phyloP scores from a whole-genome alignment of 1,140 invertebrate species.

The Lordiphosa mommai region DNA sequence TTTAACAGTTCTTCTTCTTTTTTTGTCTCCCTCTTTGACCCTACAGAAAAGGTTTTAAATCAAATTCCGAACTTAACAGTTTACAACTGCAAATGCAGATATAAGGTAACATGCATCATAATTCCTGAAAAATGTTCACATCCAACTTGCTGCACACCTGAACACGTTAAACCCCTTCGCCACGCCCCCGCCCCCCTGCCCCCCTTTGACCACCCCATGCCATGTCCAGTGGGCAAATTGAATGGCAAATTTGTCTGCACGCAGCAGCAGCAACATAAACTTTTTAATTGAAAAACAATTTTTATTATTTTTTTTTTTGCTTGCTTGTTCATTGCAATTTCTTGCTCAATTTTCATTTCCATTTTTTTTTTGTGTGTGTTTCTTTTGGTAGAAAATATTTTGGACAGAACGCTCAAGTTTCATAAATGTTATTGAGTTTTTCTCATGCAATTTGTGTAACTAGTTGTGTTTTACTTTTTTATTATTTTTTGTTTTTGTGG shows the following conservation, averaged over 20 bases:
- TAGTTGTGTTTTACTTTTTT: slow-evolving; percentile 35
- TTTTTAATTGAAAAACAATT: slow-evolving; percentile 78
- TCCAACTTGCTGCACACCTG: slow-evolving; percentile 25
- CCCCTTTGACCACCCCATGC: background rate
- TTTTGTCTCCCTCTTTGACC: background rate
- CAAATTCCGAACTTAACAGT: slow-evolving; percentile 17
- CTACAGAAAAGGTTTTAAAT: slow-evolving; percentile 8
- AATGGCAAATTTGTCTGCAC: slow-evolving; percentile 70
- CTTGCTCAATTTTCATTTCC: background rate
- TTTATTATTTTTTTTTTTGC: slow-evolving; percentile 49
- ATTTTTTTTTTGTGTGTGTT: background rate
- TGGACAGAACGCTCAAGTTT: slow-evolving; percentile 51
- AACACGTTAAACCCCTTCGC: slow-evolving; percentile 10
- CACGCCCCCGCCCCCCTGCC: too few relatives aligned
- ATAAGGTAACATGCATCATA: slow-evolving; percentile 24
- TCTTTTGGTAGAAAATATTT: slow-evolving; percentile 18
- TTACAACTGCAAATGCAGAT: background rate
- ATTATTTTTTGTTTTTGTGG: background rate
- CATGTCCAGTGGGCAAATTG: slow-evolving; percentile 62
- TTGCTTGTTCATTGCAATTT: slow-evolving; percentile 19
- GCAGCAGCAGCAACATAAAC: slow-evolving; percentile 63
- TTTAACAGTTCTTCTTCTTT: background rate
- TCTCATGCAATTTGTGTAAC: slow-evolving; percentile 58
- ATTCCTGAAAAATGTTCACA: slow-evolving; percentile 10
- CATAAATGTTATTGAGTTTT: slow-evolving; percentile 68